Base-by-base conservation (phyloP, 2,888 invertebrate species). In the Linyphia triangularis region DNA sequence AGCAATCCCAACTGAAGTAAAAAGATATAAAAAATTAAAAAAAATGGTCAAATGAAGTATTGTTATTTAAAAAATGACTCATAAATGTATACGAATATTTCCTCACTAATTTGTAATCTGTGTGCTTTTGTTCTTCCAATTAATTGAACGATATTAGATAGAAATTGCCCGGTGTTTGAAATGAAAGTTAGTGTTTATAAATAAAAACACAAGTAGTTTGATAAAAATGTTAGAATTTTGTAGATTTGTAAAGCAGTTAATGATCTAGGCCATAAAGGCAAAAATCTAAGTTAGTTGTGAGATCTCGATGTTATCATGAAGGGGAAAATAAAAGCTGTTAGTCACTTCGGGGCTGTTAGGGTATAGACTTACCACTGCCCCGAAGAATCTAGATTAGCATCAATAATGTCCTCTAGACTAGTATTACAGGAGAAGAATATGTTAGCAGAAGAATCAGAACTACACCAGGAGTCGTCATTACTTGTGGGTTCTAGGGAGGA, bases 401-500 rank as follows among this genome's bases (percentile, higher is more conserved):
- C 78, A 63, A 59, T 59, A 79, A 82, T 75, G 61, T 89, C 89
- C 63, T 82, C 84, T 73, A 84, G 72, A 77, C 84, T 89, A 89
- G 77, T 89, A 75, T 69, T 88, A 89, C 88, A 88, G 89, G 84
- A 88, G 83, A 88, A 88, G 88, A 83, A 88, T 30, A 82, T 19
- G 59, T 88, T 88, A 88, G 81, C 40, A 73, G 86, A 81, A 79
- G 89, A 89, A 84, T 89, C 89, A 69, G 88, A 88, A 89, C 88
- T 88, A 88, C 84, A 78, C 63, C 84, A 89, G 65, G 83, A 72
- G 59, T 84, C 89, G 37, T 89, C 84, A 89, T 89, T 89, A 89
- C 89, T 89, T 89, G 88, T 88, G 75, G 89, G 84, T 89, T 89
- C 89, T 28, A 89, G 78, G n/a, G 83, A 77, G n/a, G 82, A 75